These are phyloP conservation scores for Dipodomys spectabilis DNA, from an alignment of 2,113 vertebrate species.

Conservation along the genomic window DNA sequence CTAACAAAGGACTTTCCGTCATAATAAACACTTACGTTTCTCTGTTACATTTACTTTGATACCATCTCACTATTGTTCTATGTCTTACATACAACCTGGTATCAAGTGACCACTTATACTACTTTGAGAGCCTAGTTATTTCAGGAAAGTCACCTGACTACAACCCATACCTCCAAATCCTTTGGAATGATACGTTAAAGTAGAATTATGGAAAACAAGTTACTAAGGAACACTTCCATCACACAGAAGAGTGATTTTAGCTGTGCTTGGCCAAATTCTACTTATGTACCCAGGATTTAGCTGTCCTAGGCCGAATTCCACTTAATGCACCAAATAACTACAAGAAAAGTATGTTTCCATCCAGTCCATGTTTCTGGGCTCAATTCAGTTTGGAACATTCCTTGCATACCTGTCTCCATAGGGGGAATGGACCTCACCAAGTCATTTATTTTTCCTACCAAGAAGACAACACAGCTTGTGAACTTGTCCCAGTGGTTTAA, in stretches of 20 bases:
- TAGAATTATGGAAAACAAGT: not conserved
- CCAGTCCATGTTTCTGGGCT: not conserved
- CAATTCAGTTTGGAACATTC: not conserved
- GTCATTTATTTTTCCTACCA: constrained; percentile 13
- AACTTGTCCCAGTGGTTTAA: not conserved
- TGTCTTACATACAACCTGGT: too few species aligned
- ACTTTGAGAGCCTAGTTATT: too few species aligned
- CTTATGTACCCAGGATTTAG: not conserved
- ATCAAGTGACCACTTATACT: too few species aligned
- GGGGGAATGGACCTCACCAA: not conserved
- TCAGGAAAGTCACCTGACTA: too few species aligned
- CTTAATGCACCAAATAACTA: constrained; percentile 41
- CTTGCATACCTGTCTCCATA: not conserved
- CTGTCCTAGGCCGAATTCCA: constrained; percentile 46
- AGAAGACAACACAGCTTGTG: not conserved
- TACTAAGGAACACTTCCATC: constrained; percentile 69
- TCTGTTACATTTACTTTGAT: too few species aligned
- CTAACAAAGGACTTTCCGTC: too few species aligned
- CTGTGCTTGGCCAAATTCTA: not conserved
- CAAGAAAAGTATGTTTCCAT: constrained; percentile 1
- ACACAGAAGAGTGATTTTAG: not conserved
- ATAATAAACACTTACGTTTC: too few species aligned
- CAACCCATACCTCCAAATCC: too few species aligned
- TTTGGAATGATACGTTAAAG: constrained; percentile 63
- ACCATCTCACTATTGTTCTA: too few species aligned